Evolutionary conservation across 2,113 vertebrate species (phyloP), one percentile per base, ranked within the genome.

Genomic region (Macheiramphus alcinus): DNA sequence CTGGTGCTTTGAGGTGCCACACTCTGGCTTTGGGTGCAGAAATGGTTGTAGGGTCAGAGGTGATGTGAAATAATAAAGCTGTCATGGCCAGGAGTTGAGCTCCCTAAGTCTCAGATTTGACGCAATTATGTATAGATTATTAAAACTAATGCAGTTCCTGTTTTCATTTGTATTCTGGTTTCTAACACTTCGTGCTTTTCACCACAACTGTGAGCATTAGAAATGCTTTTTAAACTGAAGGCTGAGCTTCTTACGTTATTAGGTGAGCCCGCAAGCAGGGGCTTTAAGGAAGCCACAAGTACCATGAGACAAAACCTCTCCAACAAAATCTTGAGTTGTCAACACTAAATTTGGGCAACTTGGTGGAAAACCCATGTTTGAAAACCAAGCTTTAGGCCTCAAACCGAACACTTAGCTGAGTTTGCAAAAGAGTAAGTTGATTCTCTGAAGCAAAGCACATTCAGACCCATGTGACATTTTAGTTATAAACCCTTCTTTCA

Each of bases 11-110:
- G 43, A n/a, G 71, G 42, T 21, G 63, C 52, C 11, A 1, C 19
- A 0, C 25, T 15, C 3, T 1, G 62, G 82, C 73, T 17, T 1
- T 4, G 52, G 73, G 56, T 13, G 42, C 80, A 26, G 43, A 21
- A 2, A 2, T 9, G 78, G n/a, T 3, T 21, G 34, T 10, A 1
- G 25, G 65, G 61, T 19, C 9, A 7, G 25, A 67, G 52, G 67
- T 32, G 47, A 9, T 13, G 47, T 43, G 31, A 25, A 25, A 9
- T 14, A 22, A 22, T 26, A 36, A 3, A 3, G 0, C 32, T 14
- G 17, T 10, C 11, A 0, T 0, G 25, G n/a, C 50, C 13, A 0
- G 6, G 45, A 58, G 43, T 0, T 34, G 73, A 70, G 73, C 45
- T 50, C 65, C 56, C 32, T 10, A 7, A 31, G 32, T 62, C 15